Evolutionary conservation across 1,140 invertebrate species (phyloP), one percentile per base, ranked within the genome.

Genomic region (Lordiphosa clarofinis): DNA sequence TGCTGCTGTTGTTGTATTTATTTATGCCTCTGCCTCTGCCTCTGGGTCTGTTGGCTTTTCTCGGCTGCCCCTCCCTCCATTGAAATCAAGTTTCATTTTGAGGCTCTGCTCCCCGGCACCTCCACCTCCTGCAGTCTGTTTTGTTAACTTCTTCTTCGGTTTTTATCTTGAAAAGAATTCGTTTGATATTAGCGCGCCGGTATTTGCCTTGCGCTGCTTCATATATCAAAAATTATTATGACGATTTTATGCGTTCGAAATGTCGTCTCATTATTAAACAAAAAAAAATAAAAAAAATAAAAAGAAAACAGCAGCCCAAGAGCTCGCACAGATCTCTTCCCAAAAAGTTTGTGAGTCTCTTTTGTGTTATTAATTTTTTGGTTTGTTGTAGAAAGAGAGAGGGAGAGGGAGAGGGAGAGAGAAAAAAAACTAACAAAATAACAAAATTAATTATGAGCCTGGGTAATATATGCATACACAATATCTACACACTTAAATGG

Each of bases 221-320:
- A 88, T 88, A 88, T 88, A 87, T 88, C 86, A 88, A 88, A 88
- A 87, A 88, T 88, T 88, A 88, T 88, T 88, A 88, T 87, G 86
- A 88, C 86, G 86, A 88, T 87, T 87, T 87, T 87, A 87, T 87
- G 86, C 86, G 86, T 88, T 87, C 86, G 86, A 88, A 88, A 88
- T 88, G 86, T 88, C 86, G 86, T 88, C 86, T 88, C 86, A 87
- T 87, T 88, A 88, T 88, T 88, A 84, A 88, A 88, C 87, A 82
- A 81, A 82, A 81, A 73, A 49, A 40, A n/a, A n/a, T n/a, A 56
- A 42, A 38, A 40, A 59, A 58, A 72, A 64, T 40, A 57, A 58
- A 53, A 56, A 46, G 61, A 58, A 56, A 42, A 56, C 33, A 28
- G 35, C 33, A 37, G 37, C 19, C n/a, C 24, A 39, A 44, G 47